Conservation (phyloP, 2,797 vertebrate genomes). For the Sorex maritimensis region DNA sequence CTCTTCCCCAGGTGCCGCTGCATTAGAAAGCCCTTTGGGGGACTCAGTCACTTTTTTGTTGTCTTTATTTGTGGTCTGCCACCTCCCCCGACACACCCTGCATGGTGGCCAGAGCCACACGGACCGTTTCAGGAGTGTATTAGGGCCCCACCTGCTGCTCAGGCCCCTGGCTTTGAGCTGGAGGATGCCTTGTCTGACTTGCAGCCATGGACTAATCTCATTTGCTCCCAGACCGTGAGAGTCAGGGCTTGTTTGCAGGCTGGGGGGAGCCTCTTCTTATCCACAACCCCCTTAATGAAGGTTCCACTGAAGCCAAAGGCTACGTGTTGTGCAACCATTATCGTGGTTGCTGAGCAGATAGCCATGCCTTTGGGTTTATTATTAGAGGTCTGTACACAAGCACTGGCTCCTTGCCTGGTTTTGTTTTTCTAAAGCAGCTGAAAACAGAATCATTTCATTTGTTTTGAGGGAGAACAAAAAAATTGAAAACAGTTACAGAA, state of each 20-base stretch:
- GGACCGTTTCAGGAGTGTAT: background rate
- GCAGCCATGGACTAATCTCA: background rate
- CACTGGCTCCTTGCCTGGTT: constrained; percentile 67
- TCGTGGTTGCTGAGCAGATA: constrained; percentile 18
- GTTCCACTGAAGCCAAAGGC: constrained; percentile 47
- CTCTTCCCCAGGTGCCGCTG: background rate
- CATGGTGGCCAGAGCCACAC: background rate
- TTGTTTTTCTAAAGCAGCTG: constrained; percentile 69
- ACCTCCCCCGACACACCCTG: background rate
- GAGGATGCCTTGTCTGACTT: background rate
- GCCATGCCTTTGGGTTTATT: constrained; percentile 65
- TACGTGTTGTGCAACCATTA: constrained; percentile 6
- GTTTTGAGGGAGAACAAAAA: constrained; percentile 82
- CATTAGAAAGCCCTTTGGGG: background rate
- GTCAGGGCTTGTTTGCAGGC: constrained; percentile 60
- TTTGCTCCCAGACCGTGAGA: constrained; percentile 17
- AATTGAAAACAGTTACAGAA: constrained; percentile 83
- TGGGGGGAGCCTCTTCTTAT: constrained; percentile 8
- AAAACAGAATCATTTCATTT: constrained; percentile 83
- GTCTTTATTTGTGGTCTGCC: background rate
- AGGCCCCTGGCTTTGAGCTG: background rate
- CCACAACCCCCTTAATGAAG: constrained; percentile 59
- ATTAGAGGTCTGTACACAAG: constrained; percentile 68
- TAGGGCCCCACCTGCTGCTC: background rate
- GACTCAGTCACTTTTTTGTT: background rate